These are phyloP conservation scores for Phortica okadai DNA, from an alignment of 2,888 invertebrate species.

Conservation along the genomic window DNA sequence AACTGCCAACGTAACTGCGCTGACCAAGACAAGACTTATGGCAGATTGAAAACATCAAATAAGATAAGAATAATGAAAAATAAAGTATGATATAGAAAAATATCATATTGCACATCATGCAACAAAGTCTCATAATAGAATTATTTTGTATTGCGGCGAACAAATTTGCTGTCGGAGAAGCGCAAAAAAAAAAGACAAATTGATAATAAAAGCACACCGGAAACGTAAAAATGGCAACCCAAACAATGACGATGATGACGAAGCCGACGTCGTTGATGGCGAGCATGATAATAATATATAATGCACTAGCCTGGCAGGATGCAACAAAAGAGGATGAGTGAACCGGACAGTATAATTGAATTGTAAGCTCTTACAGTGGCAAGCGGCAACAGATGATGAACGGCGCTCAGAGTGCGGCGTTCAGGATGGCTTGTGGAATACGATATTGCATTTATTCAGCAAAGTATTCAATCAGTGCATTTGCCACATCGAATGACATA, in stretches of 20 bases:
- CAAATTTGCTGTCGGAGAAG: conserved; percentile 11
- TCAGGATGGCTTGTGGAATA: not conserved
- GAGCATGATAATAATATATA: conserved; percentile 25
- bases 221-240: conserved; percentile 18
- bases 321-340: not conserved
- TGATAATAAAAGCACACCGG: conserved; percentile 13
- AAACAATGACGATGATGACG: conserved; percentile 3
- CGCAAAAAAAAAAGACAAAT: not conserved
- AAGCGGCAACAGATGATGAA: not conserved
- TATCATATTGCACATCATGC: conserved; percentile 61
- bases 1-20: not conserved
- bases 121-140: conserved; percentile 33
- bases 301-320: not conserved
- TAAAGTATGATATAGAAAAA: conserved; percentile 47
- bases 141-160: conserved; percentile 25
- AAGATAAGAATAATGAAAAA: not conserved
- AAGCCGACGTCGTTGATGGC: not conserved
- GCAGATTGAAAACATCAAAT: conserved; percentile 15
- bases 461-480: conserved; percentile 10
- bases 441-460: not conserved
- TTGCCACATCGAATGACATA: not conserved
- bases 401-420: not conserved
- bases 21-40: not conserved
- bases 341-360: conserved; percentile 59
- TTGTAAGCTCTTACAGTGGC: conserved; percentile 55